Conservation (phyloP, 2,797 vertebrate species). For the Diplodus puntazzo region DNA sequence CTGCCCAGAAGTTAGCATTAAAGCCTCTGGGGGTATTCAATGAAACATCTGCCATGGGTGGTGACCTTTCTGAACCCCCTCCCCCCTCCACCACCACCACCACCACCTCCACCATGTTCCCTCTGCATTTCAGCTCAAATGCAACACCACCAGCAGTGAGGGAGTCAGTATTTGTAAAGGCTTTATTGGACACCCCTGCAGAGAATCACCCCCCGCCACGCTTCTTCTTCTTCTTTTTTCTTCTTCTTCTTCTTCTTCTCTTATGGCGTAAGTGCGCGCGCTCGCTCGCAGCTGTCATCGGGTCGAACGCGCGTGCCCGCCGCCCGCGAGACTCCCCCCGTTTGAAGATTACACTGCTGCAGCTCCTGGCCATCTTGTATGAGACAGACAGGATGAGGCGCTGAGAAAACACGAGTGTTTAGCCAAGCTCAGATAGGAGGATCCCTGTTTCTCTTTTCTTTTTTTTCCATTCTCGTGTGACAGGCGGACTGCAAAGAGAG, state of each 20-base stretch:
- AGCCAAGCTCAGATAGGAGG: not conserved
- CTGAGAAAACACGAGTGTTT: constrained; percentile 35
- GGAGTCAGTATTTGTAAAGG: constrained; percentile 27
- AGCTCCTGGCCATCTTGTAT: constrained; percentile 78
- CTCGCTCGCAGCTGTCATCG: constrained; percentile 81
- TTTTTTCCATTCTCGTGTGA: not conserved
- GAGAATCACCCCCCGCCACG: constrained; percentile 18
- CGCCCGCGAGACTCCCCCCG: constrained; percentile 50
- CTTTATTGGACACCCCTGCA: constrained; percentile 50
- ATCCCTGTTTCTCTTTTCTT: not conserved
- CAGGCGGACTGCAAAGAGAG: constrained; percentile 4
- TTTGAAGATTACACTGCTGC: constrained; percentile 66
- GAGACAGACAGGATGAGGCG: constrained; percentile 78
- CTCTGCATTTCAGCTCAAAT: constrained; percentile 6
- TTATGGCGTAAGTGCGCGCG: constrained; percentile 44
- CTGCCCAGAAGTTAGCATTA: constrained; percentile 23
- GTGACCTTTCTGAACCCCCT: constrained; percentile 62
- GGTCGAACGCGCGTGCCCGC: constrained; percentile 67
- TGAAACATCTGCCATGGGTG: constrained; percentile 75
- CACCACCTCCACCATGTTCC: constrained; percentile 3
- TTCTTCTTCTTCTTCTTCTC: not conserved
- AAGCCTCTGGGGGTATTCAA: constrained; percentile 50
- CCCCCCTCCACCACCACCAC: not conserved
- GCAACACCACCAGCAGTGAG: not conserved
- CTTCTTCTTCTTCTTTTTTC: not conserved